Base-by-base conservation (phyloP, 2,888 invertebrate species). In the Muschampia plurimacula region DNA sequence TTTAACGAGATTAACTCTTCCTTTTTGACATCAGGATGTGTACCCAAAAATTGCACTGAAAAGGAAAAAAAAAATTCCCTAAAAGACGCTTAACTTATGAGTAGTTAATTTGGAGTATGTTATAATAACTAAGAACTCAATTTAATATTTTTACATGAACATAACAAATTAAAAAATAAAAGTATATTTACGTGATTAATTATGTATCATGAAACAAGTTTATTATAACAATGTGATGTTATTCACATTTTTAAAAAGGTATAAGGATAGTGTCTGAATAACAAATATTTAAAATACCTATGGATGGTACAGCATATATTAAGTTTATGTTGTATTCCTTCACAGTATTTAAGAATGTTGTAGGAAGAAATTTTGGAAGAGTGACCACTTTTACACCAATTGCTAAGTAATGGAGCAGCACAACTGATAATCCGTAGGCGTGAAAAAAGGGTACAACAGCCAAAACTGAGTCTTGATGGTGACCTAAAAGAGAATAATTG, bases 391-490 rank as follows among this genome's bases (percentile, higher is more conserved):
- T 71, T 8, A 22, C 59, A 22, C 70, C 70, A 4, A 71, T 10
- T 32, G 59, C 7, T 36, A 71, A 15, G 22, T 59, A 49, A 10
- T 65, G 64, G 1, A 71, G 65, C 46, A 71, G 13, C 2, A 22
- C 15, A 9, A 59, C 5, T 22, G 70, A 65, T 65, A 71, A 65
- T 8, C 70, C 70, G 49, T 66, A 71, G 9, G 8, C 10, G 22
- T 71, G 65, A 71, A 46, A 49, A n/a, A 71, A 59, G 1, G 70
- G 59, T 2, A 71, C 15, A 28, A 71, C 44, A 8, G 55, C 59
- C 59, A 71, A 39, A 2, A 71, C 22, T 15, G 65, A 59, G n/a
- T 71, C 70, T 71, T 71, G 70, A 57, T 70, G 22, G 22, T 32
- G n/a, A 22, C 32, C 70, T 70, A 15, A 41, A 70, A 70, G 15